phyloP scores from a whole-genome alignment of 2,113 vertebrate genomes.

The Ursus arctos region DNA sequence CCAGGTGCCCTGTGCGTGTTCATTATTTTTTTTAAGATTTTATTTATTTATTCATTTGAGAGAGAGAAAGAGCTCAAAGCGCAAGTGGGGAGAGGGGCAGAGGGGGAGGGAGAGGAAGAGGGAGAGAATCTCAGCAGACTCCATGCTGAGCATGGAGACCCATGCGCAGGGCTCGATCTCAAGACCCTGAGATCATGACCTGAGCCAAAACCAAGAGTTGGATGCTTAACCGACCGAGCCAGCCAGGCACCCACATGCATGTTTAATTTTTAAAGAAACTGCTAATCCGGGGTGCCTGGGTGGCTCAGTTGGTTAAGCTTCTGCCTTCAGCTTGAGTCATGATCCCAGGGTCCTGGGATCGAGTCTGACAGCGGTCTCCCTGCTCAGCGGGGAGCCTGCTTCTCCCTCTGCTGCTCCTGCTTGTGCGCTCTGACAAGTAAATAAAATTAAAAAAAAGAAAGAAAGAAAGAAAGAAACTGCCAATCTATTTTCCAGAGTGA shows the following conservation, averaged over 20 bases:
- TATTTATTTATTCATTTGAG: not conserved
- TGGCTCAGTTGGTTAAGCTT: too few species aligned
- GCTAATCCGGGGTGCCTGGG: not conserved
- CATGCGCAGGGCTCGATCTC: not conserved
- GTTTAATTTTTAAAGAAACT: constrained; percentile 37
- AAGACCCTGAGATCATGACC: not conserved
- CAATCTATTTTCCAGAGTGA: not conserved
- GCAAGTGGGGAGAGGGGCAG: too few species aligned
- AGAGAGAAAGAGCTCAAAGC: too few species aligned
- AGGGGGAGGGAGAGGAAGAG: not conserved
- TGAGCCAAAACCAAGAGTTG: not conserved
- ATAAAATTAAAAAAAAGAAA: too few species aligned
- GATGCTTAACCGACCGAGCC: not conserved
- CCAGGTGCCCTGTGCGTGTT: too few species aligned
- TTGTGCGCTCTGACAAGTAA: too few species aligned
- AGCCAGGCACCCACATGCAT: not conserved
- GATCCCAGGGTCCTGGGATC: too few species aligned
- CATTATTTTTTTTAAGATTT: not conserved
- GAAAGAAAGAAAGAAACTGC: not conserved
- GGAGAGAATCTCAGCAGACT: not conserved
- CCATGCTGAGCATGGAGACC: too few species aligned
- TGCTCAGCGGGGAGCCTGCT: too few species aligned
- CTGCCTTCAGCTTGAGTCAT: too few species aligned
- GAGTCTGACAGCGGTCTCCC: too few species aligned
- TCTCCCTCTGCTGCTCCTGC: too few species aligned